A percentile compares a stretch with the other conserved stretches of the same genome.
phyloP scores from a whole-genome alignment of 1,140 invertebrate genomes.

The Anthonomus grandis region DNA sequence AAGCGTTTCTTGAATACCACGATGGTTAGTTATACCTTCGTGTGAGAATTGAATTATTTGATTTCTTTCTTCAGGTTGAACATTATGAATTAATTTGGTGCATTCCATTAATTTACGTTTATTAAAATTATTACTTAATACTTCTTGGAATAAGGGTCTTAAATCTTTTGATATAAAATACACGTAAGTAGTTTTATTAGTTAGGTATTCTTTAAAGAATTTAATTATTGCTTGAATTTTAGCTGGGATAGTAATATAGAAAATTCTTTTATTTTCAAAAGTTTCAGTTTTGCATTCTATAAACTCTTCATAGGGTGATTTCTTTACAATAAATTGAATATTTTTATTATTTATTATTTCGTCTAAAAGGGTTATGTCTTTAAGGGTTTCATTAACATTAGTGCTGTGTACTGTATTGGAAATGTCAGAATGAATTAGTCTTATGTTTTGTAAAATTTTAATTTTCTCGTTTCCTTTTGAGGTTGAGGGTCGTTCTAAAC shows the following conservation, averaged over 20 bases:
- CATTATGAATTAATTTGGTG: slow-evolving; percentile 1
- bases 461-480: too few relatives aligned
- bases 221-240: background rate
- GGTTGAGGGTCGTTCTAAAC: background rate
- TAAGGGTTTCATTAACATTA: background rate
- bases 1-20: slow-evolving; percentile 20
- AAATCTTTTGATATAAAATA: slow-evolving; percentile 14
- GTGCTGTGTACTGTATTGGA: background rate
- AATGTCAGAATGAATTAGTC: too few relatives aligned
- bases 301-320: slow-evolving; percentile 3
- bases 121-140: background rate
- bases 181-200: background rate
- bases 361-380: slow-evolving; percentile 2
- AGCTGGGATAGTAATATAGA: slow-evolving; percentile 4
- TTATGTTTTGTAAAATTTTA: slow-evolving; percentile 17
- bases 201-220: background rate
- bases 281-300: slow-evolving; percentile 1
- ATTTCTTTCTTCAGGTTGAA: background rate
- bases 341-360: slow-evolving; percentile 14
- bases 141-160: background rate
- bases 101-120: slow-evolving; percentile 3
- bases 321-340: slow-evolving; percentile 16
- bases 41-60: slow-evolving; percentile 2
- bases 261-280: slow-evolving; percentile 12
- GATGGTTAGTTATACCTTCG: slow-evolving; percentile 26